These are phyloP conservation scores for Heliconius sara DNA, from an alignment of 2,888 invertebrate genomes.

Conservation along the genomic window DNA sequence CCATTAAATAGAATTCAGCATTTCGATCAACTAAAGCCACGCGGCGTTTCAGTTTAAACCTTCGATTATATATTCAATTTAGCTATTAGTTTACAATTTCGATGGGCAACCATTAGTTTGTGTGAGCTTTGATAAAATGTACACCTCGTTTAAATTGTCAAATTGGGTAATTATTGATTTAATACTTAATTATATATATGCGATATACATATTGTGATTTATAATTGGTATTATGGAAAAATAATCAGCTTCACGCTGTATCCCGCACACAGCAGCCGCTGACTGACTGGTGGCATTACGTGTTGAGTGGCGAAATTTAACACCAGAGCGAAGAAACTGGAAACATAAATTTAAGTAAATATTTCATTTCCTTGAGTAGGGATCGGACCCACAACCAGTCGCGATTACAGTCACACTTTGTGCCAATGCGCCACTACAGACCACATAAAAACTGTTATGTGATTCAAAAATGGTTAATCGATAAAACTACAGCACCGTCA, in stretches of 20 bases:
- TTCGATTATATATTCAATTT: constrained; percentile 32
- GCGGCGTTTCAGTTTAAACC: constrained; percentile 37
- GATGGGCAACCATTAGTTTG: constrained; percentile 19
- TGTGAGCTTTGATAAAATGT: constrained; percentile 12
- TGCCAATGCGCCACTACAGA: too few species aligned
- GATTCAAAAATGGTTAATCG: background rate
- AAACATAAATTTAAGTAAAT: too few species aligned
- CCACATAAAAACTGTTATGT: background rate
- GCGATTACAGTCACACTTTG: too few species aligned
- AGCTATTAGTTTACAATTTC: constrained; percentile 26
- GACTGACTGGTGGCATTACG: too few species aligned
- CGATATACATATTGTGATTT: background rate
- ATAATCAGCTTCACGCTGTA: too few species aligned
- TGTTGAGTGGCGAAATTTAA: too few species aligned
- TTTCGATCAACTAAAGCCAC: constrained; percentile 32
- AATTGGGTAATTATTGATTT: background rate
- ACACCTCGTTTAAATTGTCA: background rate
- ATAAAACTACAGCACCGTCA: background rate
- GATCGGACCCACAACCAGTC: too few species aligned
- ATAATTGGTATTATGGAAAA: too few species aligned
- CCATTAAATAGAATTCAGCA: constrained; percentile 35
- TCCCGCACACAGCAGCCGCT: too few species aligned
- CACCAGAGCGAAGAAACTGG: too few species aligned
- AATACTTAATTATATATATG: background rate
- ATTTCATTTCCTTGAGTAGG: too few species aligned